Percentiles rank a stretch among this genome's conserved stretches.
Evolutionary conservation across 2,888 invertebrate genomes (phyloP).

Genomic region (Platycheirus rosarum): DNA sequence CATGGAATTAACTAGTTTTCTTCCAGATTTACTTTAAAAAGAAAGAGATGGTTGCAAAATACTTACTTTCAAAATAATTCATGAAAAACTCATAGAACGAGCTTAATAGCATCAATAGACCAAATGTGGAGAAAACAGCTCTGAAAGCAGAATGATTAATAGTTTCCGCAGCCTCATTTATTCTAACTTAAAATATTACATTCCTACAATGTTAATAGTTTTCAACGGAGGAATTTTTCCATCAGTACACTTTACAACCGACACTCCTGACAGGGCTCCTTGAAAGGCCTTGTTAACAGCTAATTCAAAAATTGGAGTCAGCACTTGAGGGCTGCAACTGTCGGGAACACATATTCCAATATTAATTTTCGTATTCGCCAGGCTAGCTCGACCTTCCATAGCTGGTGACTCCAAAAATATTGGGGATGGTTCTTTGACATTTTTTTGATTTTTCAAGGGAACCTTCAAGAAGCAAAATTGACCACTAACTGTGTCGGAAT

Average conservation of each 20-base stretch:
- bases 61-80: constrained; percentile 40
- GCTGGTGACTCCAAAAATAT: constrained; percentile 12
- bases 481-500: constrained; percentile 15
- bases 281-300: constrained; percentile 26
- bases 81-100: constrained; percentile 41
- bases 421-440: neutral
- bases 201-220: constrained; percentile 34
- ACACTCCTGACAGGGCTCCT: constrained; percentile 32
- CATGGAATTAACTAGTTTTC: too few species aligned
- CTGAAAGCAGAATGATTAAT: constrained; percentile 11
- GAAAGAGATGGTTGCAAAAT: neutral
- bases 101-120: constrained; percentile 26
- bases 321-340: constrained; percentile 21
- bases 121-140: constrained; percentile 39
- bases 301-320: constrained; percentile 25
- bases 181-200: constrained; percentile 25
- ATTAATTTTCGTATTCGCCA: constrained; percentile 1
- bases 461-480: constrained; percentile 40
- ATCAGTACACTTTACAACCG: constrained; percentile 33
- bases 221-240: constrained; percentile 24
- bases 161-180: neutral
- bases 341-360: constrained; percentile 50
- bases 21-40: too few species aligned
- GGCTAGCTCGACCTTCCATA: neutral
- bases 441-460: neutral